Conservation (phyloP, 2,797 vertebrate genomes). For the Periophthalmus magnuspinnatus region DNA sequence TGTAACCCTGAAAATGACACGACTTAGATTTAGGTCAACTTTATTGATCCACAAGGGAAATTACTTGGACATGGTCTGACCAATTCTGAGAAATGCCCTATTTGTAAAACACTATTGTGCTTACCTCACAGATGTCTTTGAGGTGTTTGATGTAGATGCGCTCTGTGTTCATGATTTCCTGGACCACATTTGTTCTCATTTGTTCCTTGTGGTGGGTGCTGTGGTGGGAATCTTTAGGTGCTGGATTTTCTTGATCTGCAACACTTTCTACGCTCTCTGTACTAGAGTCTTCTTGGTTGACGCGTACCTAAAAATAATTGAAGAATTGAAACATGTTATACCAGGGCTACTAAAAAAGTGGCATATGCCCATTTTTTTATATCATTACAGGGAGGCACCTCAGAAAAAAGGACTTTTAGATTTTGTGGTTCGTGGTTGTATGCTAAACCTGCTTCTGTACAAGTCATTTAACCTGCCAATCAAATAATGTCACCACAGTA, state of each 20-base stretch:
- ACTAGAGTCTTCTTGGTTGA: conserved; percentile 92
- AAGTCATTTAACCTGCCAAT: conserved; percentile 54
- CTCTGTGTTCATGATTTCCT: conserved; percentile 97
- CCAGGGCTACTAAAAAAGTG: background rate
- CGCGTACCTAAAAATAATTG: conserved; percentile 82
- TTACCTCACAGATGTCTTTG: conserved; percentile 96
- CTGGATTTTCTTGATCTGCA: conserved; percentile 79
- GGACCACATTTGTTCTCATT: conserved; percentile 97
- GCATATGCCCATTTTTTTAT: too few relatives aligned
- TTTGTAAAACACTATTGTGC: background rate
- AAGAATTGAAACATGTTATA: conserved; percentile 6
- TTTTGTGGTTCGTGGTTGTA: conserved; percentile 3
- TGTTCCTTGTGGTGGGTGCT: conserved; percentile 87
- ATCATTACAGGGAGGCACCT: too few relatives aligned
- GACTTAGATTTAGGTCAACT: too few relatives aligned
- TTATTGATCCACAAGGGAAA: too few relatives aligned
- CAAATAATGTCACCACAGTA: conserved; percentile 51
- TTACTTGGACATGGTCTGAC: background rate
- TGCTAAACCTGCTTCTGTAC: conserved; percentile 34
- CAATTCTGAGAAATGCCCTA: conserved; percentile 1
- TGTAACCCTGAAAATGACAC: conserved; percentile 86
- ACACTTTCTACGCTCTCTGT: conserved; percentile 76
- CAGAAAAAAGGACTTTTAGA: background rate
- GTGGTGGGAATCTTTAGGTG: conserved; percentile 74
- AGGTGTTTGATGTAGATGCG: conserved; percentile 97